These are phyloP conservation scores for Turdus rufiventris DNA, from an alignment of 2,113 vertebrate species.

Conservation along the genomic window DNA sequence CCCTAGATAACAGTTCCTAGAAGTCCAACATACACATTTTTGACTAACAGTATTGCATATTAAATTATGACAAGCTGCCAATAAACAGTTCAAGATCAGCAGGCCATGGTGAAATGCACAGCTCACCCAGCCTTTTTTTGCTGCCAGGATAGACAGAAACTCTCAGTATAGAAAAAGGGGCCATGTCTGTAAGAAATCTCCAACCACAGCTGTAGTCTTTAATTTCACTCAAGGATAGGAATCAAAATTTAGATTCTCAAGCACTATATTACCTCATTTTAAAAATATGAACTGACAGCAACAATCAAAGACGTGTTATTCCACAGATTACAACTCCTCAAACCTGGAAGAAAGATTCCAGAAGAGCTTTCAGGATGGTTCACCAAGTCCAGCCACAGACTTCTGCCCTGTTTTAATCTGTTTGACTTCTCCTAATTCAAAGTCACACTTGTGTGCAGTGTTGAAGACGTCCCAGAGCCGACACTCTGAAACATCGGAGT, in stretches of 20 bases:
- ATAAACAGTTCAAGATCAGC: neutral
- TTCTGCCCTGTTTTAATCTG: neutral
- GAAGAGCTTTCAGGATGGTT: neutral
- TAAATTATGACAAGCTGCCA: neutral
- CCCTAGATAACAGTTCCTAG: neutral
- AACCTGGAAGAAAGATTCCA: neutral
- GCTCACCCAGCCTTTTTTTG: neutral
- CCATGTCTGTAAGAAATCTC: neutral
- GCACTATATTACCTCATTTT: neutral
- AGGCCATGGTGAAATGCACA: neutral
- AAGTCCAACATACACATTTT: neutral
- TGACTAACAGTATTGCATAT: neutral
- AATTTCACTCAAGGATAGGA: neutral
- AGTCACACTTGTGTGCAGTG: neutral
- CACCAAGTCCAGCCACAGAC: neutral
- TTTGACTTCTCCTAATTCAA: neutral
- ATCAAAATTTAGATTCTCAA: neutral
- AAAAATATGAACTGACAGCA: neutral
- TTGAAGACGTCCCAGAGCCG: neutral
- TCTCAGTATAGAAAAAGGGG: neutral
- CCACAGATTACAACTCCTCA: neutral
- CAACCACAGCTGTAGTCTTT: fast-evolving
- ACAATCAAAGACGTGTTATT: neutral
- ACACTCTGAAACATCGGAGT: neutral
- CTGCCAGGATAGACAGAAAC: neutral